These are phyloP conservation scores for Falco naumanni DNA, from an alignment of 2,797 vertebrate species.

Conservation along the genomic window DNA sequence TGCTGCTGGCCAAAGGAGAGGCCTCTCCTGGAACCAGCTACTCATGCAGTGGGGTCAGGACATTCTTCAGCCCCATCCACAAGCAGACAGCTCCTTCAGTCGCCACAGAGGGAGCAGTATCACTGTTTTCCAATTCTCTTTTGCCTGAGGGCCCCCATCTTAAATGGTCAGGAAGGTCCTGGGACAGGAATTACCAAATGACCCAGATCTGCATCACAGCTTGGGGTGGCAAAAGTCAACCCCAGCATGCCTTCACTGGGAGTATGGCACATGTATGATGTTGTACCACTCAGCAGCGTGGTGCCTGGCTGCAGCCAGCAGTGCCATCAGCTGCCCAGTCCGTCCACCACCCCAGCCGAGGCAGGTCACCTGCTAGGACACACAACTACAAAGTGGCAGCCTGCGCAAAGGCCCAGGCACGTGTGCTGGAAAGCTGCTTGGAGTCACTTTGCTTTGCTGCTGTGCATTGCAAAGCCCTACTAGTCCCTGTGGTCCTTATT, in stretches of 20 bases:
- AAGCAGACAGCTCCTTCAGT: not conserved
- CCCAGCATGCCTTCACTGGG: rapidly evolving
- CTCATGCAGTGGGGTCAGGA: not conserved
- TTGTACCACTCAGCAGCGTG: rapidly evolving
- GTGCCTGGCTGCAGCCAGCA: not conserved
- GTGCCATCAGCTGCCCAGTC: not conserved
- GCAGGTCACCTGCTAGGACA: not conserved
- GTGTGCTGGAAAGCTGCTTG: not conserved
- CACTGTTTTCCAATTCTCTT: not conserved
- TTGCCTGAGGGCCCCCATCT: not conserved
- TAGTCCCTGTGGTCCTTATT: not conserved
- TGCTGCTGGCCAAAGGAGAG: not conserved
- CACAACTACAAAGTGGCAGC: not conserved
- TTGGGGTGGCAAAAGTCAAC: no score
- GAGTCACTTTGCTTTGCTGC: not conserved
- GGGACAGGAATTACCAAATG: not conserved
- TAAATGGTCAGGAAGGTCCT: not conserved
- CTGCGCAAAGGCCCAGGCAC: not conserved
- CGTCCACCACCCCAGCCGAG: no score
- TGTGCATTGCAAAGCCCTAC: not conserved
- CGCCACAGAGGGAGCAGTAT: not conserved
- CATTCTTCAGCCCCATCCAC: not conserved
- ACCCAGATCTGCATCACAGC: not conserved
- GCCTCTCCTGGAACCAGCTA: not conserved
- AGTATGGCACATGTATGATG: rapidly evolving